A percentile compares a stretch with the other conserved stretches of the same genome.
These are phyloP conservation scores for Megathymus violae DNA, from an alignment of 1,140 invertebrate species.

Conservation along the genomic window DNA sequence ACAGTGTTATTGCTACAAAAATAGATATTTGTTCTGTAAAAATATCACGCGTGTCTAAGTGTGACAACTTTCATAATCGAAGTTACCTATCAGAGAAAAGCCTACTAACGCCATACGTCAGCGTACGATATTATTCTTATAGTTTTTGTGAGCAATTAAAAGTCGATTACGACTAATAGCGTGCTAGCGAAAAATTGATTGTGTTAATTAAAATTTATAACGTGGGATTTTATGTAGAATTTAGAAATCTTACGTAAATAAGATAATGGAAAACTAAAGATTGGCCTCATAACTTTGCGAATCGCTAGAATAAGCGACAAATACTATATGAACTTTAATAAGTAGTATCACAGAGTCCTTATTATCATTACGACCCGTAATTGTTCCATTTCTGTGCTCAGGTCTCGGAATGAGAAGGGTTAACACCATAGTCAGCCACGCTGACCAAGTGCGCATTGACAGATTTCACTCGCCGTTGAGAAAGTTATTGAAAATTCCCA, in stretches of 20 bases:
- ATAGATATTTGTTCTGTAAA: background rate
- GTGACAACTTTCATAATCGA: background rate
- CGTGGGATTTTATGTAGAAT: background rate
- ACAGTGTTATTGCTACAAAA: no score
- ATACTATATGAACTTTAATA: no score
- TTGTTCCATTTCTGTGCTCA: no score
- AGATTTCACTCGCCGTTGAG: no score
- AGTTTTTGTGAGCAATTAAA: constrained; percentile 7
- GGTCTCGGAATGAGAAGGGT: no score
- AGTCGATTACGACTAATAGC: constrained; percentile 4
- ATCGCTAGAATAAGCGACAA: no score
- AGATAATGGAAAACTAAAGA: background rate
- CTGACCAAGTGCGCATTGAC: no score
- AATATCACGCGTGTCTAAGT: background rate
- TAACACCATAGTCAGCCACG: no score
- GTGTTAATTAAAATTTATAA: background rate
- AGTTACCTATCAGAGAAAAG: constrained; percentile 3
- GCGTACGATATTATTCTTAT: background rate
- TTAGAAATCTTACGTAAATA: background rate
- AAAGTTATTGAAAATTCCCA: no score
- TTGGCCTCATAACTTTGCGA: background rate
- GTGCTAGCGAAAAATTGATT: constrained; percentile 13
- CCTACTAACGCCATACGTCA: constrained; percentile 1
- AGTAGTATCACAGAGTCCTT: no score
- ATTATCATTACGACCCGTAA: no score